phyloP scores from a whole-genome alignment of 2,113 vertebrate species.

The Siphamia tubifer region DNA sequence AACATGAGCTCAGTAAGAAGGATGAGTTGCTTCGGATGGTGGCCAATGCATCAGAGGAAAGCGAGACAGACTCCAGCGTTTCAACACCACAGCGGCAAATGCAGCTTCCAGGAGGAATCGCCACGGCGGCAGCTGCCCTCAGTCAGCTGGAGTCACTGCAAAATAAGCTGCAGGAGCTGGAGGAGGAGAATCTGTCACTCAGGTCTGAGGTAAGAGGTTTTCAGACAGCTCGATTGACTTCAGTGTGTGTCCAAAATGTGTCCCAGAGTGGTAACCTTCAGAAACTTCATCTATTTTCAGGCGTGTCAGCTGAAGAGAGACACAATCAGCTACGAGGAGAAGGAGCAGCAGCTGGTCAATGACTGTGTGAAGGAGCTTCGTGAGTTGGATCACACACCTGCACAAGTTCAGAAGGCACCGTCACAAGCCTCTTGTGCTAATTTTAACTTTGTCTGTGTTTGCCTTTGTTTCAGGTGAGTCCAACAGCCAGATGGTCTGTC shows the following conservation, averaged over 20 bases:
- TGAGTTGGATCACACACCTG: constrained; percentile 73
- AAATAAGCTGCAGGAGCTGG: constrained; percentile 91
- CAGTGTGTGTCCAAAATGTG: too few relatives aligned
- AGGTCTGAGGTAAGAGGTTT: constrained; percentile 84
- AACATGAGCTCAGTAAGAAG: constrained; percentile 94
- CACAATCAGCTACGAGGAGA: constrained; percentile 94
- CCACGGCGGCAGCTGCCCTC: constrained; percentile 73
- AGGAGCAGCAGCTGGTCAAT: constrained; percentile 93
- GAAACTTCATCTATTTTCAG: constrained; percentile 73
- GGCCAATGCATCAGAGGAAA: constrained; percentile 93
- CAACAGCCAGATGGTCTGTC: constrained; percentile 90
- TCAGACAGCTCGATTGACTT: too few relatives aligned
- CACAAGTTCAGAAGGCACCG: not conserved
- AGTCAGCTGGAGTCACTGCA: constrained; percentile 90
- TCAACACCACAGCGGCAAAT: constrained; percentile 86
- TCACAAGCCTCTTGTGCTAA: not conserved
- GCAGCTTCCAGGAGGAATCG: constrained; percentile 43
- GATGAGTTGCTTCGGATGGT: constrained; percentile 94
- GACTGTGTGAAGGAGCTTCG: constrained; percentile 98
- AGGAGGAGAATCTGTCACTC: constrained; percentile 92
- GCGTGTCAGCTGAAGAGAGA: constrained; percentile 92
- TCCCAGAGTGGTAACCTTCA: too few relatives aligned
- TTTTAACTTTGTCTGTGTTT: not conserved
- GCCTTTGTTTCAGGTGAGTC: constrained; percentile 85
- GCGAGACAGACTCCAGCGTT: constrained; percentile 90